phyloP scores from a whole-genome alignment of 2,888 invertebrate species.

The Bimastos eiseni region DNA sequence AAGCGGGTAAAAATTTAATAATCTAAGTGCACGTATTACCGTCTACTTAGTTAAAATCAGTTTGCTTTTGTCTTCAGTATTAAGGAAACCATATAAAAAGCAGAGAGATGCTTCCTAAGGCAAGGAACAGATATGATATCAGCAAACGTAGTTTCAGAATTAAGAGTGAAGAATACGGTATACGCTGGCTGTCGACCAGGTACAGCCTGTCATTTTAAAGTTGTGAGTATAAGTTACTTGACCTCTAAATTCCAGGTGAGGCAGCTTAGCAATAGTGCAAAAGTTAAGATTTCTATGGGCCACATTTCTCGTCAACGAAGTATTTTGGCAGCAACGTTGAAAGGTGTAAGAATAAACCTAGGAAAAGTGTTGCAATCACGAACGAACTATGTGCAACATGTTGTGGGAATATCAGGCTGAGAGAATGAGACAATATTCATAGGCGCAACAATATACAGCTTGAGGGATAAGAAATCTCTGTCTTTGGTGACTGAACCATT shows the following conservation, averaged over 20 bases:
- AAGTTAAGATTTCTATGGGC: not conserved
- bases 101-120: not conserved
- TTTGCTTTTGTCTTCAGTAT: not conserved
- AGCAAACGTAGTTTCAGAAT: not conserved
- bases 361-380: not conserved
- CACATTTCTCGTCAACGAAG: not conserved
- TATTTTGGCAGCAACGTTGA: not conserved
- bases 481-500: not conserved
- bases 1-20: no score
- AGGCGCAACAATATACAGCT: not conserved
- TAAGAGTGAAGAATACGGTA: not conserved
- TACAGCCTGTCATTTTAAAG: not conserved
- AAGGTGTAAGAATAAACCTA: not conserved
- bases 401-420: not conserved
- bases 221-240: no score
- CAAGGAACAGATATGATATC: not conserved
- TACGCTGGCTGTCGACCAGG: not conserved
- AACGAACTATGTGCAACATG: not conserved
- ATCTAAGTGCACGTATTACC: not conserved
- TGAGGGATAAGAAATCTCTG: not conserved
- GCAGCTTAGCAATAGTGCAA: not conserved
- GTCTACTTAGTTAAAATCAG: no score
- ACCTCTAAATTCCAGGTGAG: no score
- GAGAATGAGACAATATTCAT: not conserved
- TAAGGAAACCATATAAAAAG: not conserved